Evolutionary conservation across 2,797 vertebrate species (phyloP).

Genomic region (Cuculus canorus): DNA sequence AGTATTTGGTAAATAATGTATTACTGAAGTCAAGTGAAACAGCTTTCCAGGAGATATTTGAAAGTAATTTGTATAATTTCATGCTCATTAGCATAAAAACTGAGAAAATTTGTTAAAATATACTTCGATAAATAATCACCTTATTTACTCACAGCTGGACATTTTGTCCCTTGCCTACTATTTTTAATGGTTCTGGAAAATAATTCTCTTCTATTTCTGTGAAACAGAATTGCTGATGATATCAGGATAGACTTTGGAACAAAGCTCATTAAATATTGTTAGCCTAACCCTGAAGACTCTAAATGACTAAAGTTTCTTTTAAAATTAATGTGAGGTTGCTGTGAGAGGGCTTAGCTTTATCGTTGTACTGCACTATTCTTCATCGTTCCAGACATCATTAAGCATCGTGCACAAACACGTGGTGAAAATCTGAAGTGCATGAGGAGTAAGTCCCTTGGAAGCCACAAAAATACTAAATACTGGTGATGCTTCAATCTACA

Average conservation of each 20-base stretch:
- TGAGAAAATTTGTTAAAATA: background rate
- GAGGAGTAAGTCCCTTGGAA: background rate
- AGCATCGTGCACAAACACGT: background rate
- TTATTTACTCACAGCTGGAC: background rate
- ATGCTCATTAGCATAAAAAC: background rate
- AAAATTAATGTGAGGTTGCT: background rate
- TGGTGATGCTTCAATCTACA: background rate
- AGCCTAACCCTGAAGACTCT: background rate
- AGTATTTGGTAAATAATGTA: constrained; percentile 6
- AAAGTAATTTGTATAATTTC: background rate
- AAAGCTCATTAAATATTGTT: background rate
- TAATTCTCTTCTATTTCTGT: background rate
- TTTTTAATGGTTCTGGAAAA: background rate
- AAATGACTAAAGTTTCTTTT: background rate
- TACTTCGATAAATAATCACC: background rate
- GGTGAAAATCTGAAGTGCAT: background rate
- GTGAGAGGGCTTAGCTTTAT: background rate
- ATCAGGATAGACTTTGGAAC: background rate
- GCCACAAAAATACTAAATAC: background rate
- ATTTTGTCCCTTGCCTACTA: background rate
- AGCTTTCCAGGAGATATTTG: constrained; percentile 28
- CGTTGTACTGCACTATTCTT: background rate
- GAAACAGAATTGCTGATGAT: background rate
- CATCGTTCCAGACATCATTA: background rate
- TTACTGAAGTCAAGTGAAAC: constrained; percentile 5